These are phyloP conservation scores for Phortica magna DNA, from an alignment of 2,888 invertebrate genomes.

Conservation along the genomic window DNA sequence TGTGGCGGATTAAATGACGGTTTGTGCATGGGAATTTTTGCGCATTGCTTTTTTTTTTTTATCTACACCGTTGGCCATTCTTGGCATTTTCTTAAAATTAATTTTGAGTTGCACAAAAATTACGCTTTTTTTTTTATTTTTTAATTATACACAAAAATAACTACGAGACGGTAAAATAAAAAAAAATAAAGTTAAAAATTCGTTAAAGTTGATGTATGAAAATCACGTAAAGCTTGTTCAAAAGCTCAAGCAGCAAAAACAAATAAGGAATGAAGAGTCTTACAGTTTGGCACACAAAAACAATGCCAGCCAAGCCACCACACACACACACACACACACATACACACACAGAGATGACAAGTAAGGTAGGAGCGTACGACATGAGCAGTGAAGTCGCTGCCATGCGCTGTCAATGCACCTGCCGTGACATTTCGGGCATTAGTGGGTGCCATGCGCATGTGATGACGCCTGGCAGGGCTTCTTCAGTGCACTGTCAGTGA, in stretches of 20 bases:
- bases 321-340: too few relatives aligned
- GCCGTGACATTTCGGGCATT: conserved; percentile 17
- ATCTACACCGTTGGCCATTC: neutral
- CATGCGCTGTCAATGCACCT: conserved; percentile 14
- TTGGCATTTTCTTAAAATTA: conserved; percentile 14
- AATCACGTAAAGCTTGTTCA: neutral
- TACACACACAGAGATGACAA: too few relatives aligned
- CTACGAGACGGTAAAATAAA: neutral
- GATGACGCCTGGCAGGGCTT: neutral
- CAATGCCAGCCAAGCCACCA: too few relatives aligned
- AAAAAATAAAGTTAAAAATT: too few relatives aligned
- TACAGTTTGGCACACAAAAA: neutral
- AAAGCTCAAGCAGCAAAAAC: neutral
- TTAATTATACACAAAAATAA: neutral
- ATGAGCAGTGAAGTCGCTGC: too few relatives aligned
- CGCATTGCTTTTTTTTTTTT: conserved; percentile 1
- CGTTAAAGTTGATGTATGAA: neutral
- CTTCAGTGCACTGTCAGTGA: conserved; percentile 28
- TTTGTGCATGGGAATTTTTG: conserved; percentile 27
- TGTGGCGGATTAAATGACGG: conserved; percentile 23
- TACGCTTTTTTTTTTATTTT: too few relatives aligned
- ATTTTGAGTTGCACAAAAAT: conserved; percentile 20
- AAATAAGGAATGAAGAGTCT: neutral
- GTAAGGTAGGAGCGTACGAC: too few relatives aligned
- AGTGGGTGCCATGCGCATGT: neutral